Base-by-base conservation (phyloP, 1,140 invertebrate species). In the Wasmannia auropunctata region DNA sequence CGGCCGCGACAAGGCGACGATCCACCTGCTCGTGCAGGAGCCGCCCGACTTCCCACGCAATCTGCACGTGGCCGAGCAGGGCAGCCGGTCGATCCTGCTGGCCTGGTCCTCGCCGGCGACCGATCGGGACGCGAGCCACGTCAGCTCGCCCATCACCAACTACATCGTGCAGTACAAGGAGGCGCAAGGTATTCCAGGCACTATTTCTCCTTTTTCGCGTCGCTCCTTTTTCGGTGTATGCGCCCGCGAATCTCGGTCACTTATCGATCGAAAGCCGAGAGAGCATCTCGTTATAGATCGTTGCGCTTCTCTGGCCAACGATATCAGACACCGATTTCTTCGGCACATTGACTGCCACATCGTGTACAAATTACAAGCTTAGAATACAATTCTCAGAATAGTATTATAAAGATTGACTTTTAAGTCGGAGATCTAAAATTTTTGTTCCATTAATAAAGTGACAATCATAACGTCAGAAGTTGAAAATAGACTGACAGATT, bases 1-100 rank as follows among this genome's bases (percentile, higher is more conserved):
- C 92, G 97, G 97, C 2, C 96, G 96, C 46, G 97, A 97, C 91
- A 95, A 96, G 77, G 96, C 96, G 11, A 96, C 95, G 11, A 96
- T 97, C 86, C 95, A 96, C 89, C 93, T 98, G 5, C 96, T 96
- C 67, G 97, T 97, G 6, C 97, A 97, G 95, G 97, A 97, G 88
- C 96, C 95, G 19, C 97, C 97, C 31, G 97, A 97, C 92, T 96
- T 96, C 75, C 96, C 97, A 37, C 93, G 95, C 11, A 96, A 97
- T 91, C 92, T 97, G 43, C 96, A 96, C 86, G 94, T 97, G 5
- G 93, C 95, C 16, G 96, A 96, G 87, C 94, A 95, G 43, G 95
- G 95, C 19, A 97, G 96, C 88, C 95, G 96, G 8, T 96, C 95
- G 70, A 94, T 97, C 16, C 95, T 95, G 31, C 88, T 97, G 51